These are phyloP conservation scores for Drosophila kohkoa DNA, from an alignment of 1,140 invertebrate genomes.

Conservation along the genomic window DNA sequence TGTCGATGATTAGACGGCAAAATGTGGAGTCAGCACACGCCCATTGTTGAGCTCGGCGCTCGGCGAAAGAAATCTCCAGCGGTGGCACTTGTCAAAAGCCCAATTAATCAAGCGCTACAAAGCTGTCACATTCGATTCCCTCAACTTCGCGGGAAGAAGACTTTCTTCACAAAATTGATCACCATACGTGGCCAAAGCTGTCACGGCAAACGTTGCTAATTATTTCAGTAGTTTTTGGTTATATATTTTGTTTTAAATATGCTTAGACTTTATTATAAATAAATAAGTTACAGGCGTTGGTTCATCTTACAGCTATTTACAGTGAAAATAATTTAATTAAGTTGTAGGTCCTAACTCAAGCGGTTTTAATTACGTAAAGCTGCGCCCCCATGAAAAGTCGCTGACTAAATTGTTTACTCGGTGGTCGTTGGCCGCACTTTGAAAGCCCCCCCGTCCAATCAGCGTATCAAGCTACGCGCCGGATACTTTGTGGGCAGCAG, in stretches of 20 bases:
- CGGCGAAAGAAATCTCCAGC: conserved; percentile 53
- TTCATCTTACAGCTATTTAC: conserved; percentile 58
- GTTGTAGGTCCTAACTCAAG: conserved; percentile 25
- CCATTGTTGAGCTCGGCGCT: conserved; percentile 37
- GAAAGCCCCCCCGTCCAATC: conserved; percentile 16
- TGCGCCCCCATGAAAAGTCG: conserved; percentile 66
- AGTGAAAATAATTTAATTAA: conserved; percentile 70
- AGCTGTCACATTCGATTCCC: background rate
- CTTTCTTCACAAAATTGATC: conserved; percentile 72
- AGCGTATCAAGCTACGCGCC: conserved; percentile 64
- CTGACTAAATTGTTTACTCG: conserved; percentile 75
- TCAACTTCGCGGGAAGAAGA: conserved; percentile 1
- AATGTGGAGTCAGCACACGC: conserved; percentile 64
- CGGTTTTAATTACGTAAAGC: conserved; percentile 66
- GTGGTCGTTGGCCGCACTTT: conserved; percentile 57
- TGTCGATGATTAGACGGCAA: conserved; percentile 74
- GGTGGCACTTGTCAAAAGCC: conserved; percentile 69
- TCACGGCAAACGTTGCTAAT: conserved; percentile 39
- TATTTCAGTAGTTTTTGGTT: conserved; percentile 44
- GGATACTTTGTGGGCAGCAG: conserved; percentile 75
- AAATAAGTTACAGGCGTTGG: conserved; percentile 34
- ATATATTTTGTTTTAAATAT: conserved; percentile 14
- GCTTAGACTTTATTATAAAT: conserved; percentile 51
- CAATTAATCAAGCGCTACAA: conserved; percentile 72
- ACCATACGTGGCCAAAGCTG: conserved; percentile 27